phyloP scores from a whole-genome alignment of 2,113 vertebrate species.

The Rhizomys pruinosus region DNA sequence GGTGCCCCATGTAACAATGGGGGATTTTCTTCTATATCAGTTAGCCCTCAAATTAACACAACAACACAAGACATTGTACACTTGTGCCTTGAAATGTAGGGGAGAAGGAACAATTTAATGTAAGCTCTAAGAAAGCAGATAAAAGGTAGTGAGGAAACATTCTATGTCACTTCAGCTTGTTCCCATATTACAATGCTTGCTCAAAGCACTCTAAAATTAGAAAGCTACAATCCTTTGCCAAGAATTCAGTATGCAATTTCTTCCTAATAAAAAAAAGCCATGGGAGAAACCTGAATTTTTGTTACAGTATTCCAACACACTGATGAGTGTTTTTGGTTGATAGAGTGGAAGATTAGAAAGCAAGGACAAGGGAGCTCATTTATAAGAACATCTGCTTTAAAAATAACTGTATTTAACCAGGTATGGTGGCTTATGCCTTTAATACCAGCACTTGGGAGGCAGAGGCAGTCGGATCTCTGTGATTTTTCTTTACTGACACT shows the following conservation, averaged over 20 bases:
- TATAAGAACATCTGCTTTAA: constrained; percentile 60
- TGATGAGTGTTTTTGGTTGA: neutral
- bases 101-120: neutral
- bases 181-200: constrained; percentile 16
- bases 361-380: constrained; percentile 37
- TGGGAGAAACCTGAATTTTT: constrained; percentile 47
- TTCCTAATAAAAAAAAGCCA: constrained; percentile 70
- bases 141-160: neutral
- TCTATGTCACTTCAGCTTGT: neutral
- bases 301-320: constrained; percentile 45
- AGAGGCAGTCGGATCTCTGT: no score
- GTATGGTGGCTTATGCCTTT: no score
- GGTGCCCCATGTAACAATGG: neutral
- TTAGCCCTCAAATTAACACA: neutral
- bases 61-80: neutral
- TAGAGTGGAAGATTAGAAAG: constrained; percentile 48
- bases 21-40: neutral
- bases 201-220: constrained; percentile 45
- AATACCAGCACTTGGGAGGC: no score
- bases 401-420: constrained; percentile 61
- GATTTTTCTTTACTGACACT: no score
- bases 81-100: neutral
- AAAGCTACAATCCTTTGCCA: constrained; percentile 51
- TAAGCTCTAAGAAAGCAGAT: neutral
- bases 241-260: constrained; percentile 62